These are phyloP conservation scores for Passer domesticus DNA, from an alignment of 2,113 vertebrate genomes.

Conservation along the genomic window DNA sequence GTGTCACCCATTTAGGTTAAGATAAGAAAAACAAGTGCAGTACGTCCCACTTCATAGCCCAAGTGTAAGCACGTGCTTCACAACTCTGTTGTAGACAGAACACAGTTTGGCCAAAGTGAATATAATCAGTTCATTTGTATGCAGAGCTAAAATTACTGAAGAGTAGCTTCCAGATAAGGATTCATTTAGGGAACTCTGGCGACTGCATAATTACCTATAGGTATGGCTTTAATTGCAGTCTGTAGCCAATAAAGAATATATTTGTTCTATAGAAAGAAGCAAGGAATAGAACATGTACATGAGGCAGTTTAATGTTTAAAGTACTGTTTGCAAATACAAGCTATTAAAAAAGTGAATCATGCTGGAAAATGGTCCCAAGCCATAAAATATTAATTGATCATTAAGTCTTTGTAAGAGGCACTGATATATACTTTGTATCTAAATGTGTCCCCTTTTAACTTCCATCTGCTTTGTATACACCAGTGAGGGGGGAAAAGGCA, in stretches of 20 bases:
- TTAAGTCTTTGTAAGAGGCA: not conserved
- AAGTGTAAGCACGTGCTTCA: not conserved
- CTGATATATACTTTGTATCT: not conserved
- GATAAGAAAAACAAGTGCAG: not conserved
- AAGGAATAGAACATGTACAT: not conserved
- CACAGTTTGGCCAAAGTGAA: not conserved
- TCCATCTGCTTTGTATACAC: not conserved
- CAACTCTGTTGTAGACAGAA: not conserved
- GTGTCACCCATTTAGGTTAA: not conserved
- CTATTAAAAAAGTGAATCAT: slow-evolving; percentile 2
- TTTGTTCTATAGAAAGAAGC: not conserved
- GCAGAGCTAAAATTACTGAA: not conserved
- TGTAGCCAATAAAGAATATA: not conserved
- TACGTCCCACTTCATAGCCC: accelerated
- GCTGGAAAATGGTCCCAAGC: slow-evolving; percentile 1
- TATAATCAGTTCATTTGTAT: slow-evolving; percentile 16
- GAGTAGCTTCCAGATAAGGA: not conserved
- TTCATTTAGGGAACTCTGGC: not conserved
- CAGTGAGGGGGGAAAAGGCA: not conserved
- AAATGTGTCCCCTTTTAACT: not conserved
- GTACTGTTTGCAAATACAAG: slow-evolving; percentile 16
- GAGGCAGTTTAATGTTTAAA: slow-evolving; percentile 26
- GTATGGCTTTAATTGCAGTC: slow-evolving; percentile 5
- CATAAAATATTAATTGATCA: slow-evolving; percentile 41
- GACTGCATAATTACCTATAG: slow-evolving; percentile 29